Conservation (phyloP, 2,888 invertebrate species). For the Branchellion lobata region DNA sequence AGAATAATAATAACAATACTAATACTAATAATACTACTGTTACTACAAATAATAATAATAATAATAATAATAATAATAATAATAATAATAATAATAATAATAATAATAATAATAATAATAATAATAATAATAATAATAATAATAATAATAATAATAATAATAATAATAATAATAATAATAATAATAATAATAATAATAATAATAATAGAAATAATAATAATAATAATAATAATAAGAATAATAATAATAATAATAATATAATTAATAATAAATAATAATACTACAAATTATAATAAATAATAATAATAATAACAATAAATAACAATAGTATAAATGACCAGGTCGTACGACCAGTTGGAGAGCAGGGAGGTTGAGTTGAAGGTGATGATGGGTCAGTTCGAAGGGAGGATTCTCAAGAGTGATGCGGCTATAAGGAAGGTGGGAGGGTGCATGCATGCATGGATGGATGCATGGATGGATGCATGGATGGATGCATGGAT, state of each 20-base stretch:
- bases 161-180: slow-evolving; percentile 7
- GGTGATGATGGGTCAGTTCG: not conserved
- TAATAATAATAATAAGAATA: not conserved
- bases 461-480: not conserved
- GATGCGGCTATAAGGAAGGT: not conserved
- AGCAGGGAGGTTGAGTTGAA: not conserved
- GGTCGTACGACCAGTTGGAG: not conserved
- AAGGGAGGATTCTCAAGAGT: not conserved
- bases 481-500: no score
- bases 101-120: not conserved
- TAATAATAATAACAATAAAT: no score
- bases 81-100: not conserved
- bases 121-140: not conserved
- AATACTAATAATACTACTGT: not conserved
- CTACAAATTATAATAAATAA: no score
- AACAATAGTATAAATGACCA: not conserved
- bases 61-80: not conserved
- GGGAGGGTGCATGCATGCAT: not conserved
- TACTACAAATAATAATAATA: not conserved
- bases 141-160: not conserved
- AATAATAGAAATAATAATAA: not conserved
- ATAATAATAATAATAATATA: no score
- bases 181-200: not conserved
- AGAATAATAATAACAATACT: not conserved
- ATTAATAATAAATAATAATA: no score